Evolutionary conservation across 2,888 invertebrate genomes (phyloP), one percentile per base, ranked within the genome.

Genomic region (Ophion ellenae): DNA sequence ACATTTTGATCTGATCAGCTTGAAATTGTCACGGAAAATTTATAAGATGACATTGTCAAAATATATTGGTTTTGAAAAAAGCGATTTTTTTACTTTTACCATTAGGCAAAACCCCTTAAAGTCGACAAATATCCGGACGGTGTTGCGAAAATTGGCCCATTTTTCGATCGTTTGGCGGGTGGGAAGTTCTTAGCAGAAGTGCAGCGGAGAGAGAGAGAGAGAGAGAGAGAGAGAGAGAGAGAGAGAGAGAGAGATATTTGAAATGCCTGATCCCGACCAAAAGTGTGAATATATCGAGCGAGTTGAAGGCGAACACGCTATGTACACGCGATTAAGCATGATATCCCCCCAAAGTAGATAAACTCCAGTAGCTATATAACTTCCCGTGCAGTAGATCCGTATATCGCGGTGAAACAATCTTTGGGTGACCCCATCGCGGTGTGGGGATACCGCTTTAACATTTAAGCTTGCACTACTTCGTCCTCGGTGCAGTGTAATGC

Each of bases 281-380:
- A 63, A 70, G 64, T 73, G 66, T 24, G 40, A 47, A 66, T 76
- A 67, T 77, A 76, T 53, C 11, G 76, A 28, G 74, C n/a, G 61
- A 70, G 59, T 71, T 67, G 45, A 70, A 45, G 71, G 69, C 45
- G 40, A 66, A 57, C 74, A 73, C 47, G 59, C 71, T 73, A 85
- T 73, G 53, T 81, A 81, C 84, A 81, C 77, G 53, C 80, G 86
- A 86, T 86, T 86, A 84, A 81, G 69, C 77, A 47, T 75, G 40
- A 83, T 81, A 88, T 86, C 85, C 86, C 73, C 70, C 81, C 40
- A 79, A 82, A 87, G 86, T 86, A 82, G 85, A 87, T 85, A 85
- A 81, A 81, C 85, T 86, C 84, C n/a, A 24, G 78, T 81, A 80
- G 86, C 80, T 83, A 86, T 85, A 79, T 59, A 53, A 53, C 53